Conservation (phyloP, 2,113 vertebrate genomes). For the Sciurus niger region DNA sequence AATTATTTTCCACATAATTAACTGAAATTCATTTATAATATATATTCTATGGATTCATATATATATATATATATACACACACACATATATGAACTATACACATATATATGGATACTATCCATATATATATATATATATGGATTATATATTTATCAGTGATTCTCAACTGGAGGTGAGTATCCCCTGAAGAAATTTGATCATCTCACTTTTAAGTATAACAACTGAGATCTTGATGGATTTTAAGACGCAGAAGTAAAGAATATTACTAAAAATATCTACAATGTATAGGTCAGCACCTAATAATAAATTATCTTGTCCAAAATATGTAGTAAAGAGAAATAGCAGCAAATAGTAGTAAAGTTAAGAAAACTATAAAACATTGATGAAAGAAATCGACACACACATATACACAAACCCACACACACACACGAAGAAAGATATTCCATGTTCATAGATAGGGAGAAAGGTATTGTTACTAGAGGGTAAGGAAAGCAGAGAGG, state of each 20-base stretch:
- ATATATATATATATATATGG: neutral
- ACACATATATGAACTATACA: neutral
- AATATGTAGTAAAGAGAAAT: neutral
- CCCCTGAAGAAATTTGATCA: neutral
- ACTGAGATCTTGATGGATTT: neutral
- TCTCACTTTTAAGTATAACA: neutral
- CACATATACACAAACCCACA: neutral
- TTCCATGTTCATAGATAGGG: neutral
- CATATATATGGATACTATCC: neutral
- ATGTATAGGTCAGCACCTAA: neutral
- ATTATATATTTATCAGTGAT: neutral
- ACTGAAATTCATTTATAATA: neutral
- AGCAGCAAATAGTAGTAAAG: neutral
- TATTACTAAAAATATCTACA: neutral
- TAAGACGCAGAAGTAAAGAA: neutral
- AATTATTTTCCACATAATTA: neutral
- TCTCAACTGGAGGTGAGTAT: neutral
- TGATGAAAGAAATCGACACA: neutral
- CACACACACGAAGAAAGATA: neutral
- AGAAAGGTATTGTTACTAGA: neutral
- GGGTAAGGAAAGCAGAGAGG: no score
- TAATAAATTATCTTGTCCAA: neutral
- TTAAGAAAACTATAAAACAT: neutral
- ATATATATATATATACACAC: neutral
- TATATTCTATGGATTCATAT: neutral